These are phyloP conservation scores for Prorops nasuta DNA, from an alignment of 1,140 invertebrate species.

Conservation along the genomic window DNA sequence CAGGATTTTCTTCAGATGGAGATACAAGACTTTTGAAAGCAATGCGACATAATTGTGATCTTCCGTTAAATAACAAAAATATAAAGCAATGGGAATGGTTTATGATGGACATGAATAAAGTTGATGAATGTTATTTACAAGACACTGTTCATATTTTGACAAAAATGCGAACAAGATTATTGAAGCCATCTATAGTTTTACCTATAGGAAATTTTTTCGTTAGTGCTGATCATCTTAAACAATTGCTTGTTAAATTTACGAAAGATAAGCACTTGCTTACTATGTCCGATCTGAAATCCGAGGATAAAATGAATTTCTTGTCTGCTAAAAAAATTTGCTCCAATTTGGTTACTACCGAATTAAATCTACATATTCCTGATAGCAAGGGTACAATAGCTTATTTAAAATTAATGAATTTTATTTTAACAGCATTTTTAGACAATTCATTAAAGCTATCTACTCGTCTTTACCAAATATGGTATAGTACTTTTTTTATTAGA, in stretches of 20 bases:
- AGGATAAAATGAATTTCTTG: conserved; percentile 4
- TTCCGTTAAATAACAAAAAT: neutral
- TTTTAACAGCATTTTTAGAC: no score
- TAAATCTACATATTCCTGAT: neutral
- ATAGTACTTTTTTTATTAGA: no score
- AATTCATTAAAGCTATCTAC: no score
- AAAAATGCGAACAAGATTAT: conserved; percentile 4
- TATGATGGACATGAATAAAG: neutral
- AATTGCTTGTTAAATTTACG: neutral
- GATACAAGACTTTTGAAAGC: conserved; percentile 11
- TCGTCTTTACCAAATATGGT: no score
- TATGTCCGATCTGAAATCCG: no score
- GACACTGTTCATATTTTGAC: conserved; percentile 6
- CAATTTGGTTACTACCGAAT: neutral
- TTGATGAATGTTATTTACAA: neutral
- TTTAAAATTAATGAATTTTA: conserved; percentile 1
- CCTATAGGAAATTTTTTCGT: conserved; percentile 2
- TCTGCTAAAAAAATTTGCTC: conserved; percentile 1
- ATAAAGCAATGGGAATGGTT: neutral
- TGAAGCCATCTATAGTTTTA: neutral
- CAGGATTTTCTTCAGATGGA: conserved; percentile 14
- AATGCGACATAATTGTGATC: conserved; percentile 7
- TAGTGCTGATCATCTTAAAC: neutral
- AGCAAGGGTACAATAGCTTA: neutral
- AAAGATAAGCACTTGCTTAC: conserved; percentile 3